Percentiles rank a stretch among this genome's conserved stretches.
Conservation (phyloP, 2,797 vertebrate species). For the Falco cherrug region DNA sequence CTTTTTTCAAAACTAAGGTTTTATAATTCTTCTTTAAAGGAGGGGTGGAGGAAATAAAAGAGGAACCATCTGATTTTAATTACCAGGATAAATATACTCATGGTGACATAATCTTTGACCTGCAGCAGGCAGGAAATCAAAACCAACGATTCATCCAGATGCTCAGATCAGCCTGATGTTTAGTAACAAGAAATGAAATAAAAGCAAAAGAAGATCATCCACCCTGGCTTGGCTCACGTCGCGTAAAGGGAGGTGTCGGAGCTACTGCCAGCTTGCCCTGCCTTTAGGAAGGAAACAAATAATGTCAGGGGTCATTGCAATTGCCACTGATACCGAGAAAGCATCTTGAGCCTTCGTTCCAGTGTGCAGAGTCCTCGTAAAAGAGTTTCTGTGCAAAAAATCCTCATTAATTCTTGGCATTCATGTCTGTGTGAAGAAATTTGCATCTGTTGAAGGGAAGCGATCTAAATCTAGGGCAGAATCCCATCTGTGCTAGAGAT, state of each 20-base stretch:
- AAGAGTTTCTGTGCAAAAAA: not conserved
- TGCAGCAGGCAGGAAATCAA: conserved; percentile 67
- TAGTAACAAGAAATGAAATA: not conserved
- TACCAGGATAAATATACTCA: conserved; percentile 63
- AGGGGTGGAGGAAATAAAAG: conserved; percentile 19
- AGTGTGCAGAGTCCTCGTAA: fast-evolving
- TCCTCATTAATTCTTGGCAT: not conserved
- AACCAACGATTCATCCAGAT: conserved; percentile 17
- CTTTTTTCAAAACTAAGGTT: not conserved
- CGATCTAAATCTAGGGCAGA: not conserved
- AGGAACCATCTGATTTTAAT: conserved; percentile 65
- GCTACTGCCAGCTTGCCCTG: not conserved
- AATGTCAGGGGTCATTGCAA: not conserved
- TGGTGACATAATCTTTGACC: conserved; percentile 73
- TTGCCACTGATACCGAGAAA: not conserved
- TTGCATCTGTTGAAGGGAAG: not conserved
- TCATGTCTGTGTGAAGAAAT: not conserved
- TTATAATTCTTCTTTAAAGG: not conserved
- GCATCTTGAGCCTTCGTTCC: not conserved
- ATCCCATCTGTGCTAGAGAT: not conserved
- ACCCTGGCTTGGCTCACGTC: not conserved
- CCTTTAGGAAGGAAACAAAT: not conserved
- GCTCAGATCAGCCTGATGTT: not conserved
- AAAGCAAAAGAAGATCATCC: not conserved
- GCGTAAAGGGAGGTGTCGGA: not conserved